Evolutionary conservation across 2,797 vertebrate species (phyloP), one percentile per base, ranked within the genome.

Genomic region (Pachyuromys duprasi): DNA sequence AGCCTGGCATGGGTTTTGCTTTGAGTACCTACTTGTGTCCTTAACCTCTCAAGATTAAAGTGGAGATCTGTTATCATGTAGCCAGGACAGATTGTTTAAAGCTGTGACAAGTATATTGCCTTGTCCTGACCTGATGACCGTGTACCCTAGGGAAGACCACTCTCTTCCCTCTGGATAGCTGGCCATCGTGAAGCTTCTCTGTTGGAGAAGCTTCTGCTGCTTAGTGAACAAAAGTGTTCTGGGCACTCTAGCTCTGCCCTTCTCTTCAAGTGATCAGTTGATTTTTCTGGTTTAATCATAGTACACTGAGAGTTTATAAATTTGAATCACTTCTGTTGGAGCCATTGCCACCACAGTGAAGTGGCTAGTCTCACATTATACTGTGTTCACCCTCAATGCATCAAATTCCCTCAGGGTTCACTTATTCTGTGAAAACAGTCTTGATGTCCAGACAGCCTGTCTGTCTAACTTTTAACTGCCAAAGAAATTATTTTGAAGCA

Each of bases 401-500:
- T 74, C 57, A 4, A 83, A 92, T 31, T 86, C 79, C 65, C 78
- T 95, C 53, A 28, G 0, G 69, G 24, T 84, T 67, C 93, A 31
- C 7, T 6, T 65, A 49, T 28, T 95, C 57, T 57, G n/a, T 4
- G 45, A 94, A 91, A 70, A 13, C 18, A 60, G 24, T 65, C 53
- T 63, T 65, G 3, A 86, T 72, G 28, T 42, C 39, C 13, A 57
- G n/a, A 39, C 8, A 60, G 2, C n/a, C 33, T 74, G 9, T 70
- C 15, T 72, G 1, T 69, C 79, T 96, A 22, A 69, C 49, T 84
- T 80, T 93, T 90, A 75, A 75, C 8, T 49, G 2, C 20, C 33
- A 92, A 63, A 49, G 24, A 84, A 75, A 89, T 33, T 5, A 36
- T 95, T 76, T 92, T 80, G 70, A 8, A 92, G 36, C 31, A 92